Evolutionary conservation across 2,797 vertebrate species (phyloP).

Genomic region (Chromobotia macracanthus): DNA sequence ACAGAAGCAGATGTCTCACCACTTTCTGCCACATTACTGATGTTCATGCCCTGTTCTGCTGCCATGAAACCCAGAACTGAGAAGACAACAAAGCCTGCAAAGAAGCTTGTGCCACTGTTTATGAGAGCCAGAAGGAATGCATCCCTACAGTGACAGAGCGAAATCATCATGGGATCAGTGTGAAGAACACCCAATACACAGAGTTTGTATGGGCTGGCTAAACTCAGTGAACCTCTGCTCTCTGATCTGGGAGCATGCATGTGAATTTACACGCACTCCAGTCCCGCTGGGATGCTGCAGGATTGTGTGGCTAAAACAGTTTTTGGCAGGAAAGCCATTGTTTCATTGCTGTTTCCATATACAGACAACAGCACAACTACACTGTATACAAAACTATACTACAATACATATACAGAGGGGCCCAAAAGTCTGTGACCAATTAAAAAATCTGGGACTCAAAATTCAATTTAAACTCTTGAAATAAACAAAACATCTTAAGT

Average conservation of each 20-base stretch:
- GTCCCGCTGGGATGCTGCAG: conserved; percentile 11
- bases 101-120: conserved; percentile 85
- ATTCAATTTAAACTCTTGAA: not conserved
- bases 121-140: conserved; percentile 81
- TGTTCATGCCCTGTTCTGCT: conserved; percentile 84
- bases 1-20: conserved; percentile 67
- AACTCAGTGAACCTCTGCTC: conserved; percentile 26
- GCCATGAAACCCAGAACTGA: conserved; percentile 87
- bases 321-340: conserved; percentile 8
- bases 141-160: conserved; percentile 70
- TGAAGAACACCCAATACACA: not conserved
- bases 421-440: not conserved
- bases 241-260: conserved; percentile 26
- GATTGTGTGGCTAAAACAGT: not conserved
- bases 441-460: not conserved
- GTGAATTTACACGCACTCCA: conserved; percentile 16
- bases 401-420: not conserved
- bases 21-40: conserved; percentile 85
- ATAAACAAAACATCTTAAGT: not conserved
- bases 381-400: not conserved
- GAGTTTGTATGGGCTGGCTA: not conserved
- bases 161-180: conserved; percentile 52
- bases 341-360: conserved; percentile 8
- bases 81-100: conserved; percentile 85
- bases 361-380: not conserved